These are phyloP conservation scores for Eolophus roseicapilla DNA, from an alignment of 2,113 vertebrate genomes.

Conservation along the genomic window DNA sequence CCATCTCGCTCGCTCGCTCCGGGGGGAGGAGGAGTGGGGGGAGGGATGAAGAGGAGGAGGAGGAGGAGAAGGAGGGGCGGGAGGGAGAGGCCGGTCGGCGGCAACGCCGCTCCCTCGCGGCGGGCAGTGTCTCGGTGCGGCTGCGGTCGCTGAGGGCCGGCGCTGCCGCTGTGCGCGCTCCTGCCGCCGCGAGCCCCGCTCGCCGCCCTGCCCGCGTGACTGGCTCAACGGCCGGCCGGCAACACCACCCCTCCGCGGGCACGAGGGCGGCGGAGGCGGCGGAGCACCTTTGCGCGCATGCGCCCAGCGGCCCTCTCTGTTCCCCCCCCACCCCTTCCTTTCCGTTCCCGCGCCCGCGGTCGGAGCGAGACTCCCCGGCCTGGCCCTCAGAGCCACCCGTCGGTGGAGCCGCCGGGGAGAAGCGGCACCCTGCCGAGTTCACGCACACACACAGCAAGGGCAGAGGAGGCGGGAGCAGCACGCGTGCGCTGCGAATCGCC, in stretches of 20 bases:
- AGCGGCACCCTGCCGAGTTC: not conserved
- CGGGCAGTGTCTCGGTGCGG: not conserved
- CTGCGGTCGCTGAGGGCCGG: not conserved
- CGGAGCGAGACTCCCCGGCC: too few relatives aligned
- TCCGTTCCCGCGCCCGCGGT: not conserved
- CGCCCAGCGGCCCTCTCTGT: not conserved
- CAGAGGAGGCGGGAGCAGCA: not conserved
- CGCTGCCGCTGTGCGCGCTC: not conserved
- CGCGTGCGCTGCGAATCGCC: not conserved
- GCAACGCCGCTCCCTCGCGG: not conserved
- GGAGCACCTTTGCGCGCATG: not conserved
- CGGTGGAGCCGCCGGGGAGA: not conserved
- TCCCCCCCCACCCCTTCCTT: too few relatives aligned
- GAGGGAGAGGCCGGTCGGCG: not conserved
- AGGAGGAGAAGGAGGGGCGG: too few relatives aligned
- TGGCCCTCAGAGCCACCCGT: not conserved
- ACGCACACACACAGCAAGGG: accelerated
- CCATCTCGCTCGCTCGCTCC: too few relatives aligned
- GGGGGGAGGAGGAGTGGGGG: too few relatives aligned
- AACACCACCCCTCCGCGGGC: not conserved
- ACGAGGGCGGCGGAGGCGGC: not conserved
- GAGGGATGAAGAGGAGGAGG: too few relatives aligned
- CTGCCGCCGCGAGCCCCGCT: not conserved
- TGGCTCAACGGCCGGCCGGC: constrained; percentile 28
- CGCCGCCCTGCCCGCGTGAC: not conserved